phyloP scores from a whole-genome alignment of 2,113 vertebrate genomes.

The Nothocercus nigrocapillus region DNA sequence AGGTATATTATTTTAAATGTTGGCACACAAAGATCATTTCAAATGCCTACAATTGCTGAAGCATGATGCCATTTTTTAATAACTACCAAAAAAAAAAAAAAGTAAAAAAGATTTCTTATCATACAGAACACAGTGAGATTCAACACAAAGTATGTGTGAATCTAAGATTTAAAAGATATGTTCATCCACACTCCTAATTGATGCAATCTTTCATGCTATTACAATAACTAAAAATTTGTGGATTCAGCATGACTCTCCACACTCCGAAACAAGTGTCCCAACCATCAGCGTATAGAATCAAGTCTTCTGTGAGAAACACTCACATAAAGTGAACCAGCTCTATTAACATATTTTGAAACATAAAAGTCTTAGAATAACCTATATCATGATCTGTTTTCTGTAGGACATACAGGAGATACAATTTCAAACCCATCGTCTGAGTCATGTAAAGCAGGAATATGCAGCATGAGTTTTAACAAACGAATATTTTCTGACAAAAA shows the following conservation, averaged over 20 bases:
- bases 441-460: not conserved
- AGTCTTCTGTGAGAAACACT: fast-evolving
- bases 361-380: not conserved
- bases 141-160: not conserved
- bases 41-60: not conserved
- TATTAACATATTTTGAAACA: not conserved
- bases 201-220: not conserved
- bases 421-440: not conserved
- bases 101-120: not conserved
- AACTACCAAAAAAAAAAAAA: not conserved
- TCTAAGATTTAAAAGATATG: not conserved
- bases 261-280: not conserved
- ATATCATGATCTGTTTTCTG: not conserved
- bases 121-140: not conserved
- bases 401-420: not conserved
- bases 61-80: not conserved
- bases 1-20: not conserved
- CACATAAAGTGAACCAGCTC: not conserved
- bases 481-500: not conserved
- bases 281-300: not conserved
- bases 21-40: not conserved
- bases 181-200: not conserved
- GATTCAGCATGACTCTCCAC: not conserved
- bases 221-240: not conserved
- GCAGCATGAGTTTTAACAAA: not conserved